Evolutionary conservation across 2,113 vertebrate species (phyloP), one percentile per base, ranked within the genome.

Genomic region (Tragelaphus buxtoni): DNA sequence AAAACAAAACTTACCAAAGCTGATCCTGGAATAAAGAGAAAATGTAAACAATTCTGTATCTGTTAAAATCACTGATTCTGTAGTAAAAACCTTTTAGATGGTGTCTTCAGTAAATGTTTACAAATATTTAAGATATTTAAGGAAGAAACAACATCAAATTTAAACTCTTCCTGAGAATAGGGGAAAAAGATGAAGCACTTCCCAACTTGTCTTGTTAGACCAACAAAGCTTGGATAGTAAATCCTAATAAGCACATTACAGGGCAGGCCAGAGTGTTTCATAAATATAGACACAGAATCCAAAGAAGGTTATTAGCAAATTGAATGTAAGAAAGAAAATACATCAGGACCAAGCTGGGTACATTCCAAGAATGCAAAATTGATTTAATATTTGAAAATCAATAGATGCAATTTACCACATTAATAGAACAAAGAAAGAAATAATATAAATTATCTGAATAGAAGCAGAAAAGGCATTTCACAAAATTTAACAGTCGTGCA

Each of bases 331-430:
- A 74, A 97, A 74, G 47, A 92, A 93, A 94, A 82, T 65, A 35
- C 13, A 85, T 85, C 47, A 89, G 53, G 49, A 86, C 55, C 20
- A 74, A 58, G 30, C n/a, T 91, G 74, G 22, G 17, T 79, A 96
- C 89, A 90, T 60, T 89, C 76, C 58, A 72, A 76, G 56, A 85
- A 89, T 8, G 72, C 35, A 81, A 89, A 91, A 63, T 63, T 91
- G 86, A 97, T 91, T 96, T 93, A 95, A 94, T 79, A 58, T 94
- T 91, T 91, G 87, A 89, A 72, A 97, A 96, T 93, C 95, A 97
- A 96, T 93, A 91, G 45, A 58, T 91, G 32, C 22, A 47, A 96
- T 97, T 93, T 55, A 81, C 32, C 49, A 77, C 24, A 32, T 49
- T 93, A 77, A 89, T 26, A 88, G 92, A 96, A 96, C 18, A 95